Base-by-base conservation (phyloP, 2,888 invertebrate species). In the Morinoia aosen region DNA sequence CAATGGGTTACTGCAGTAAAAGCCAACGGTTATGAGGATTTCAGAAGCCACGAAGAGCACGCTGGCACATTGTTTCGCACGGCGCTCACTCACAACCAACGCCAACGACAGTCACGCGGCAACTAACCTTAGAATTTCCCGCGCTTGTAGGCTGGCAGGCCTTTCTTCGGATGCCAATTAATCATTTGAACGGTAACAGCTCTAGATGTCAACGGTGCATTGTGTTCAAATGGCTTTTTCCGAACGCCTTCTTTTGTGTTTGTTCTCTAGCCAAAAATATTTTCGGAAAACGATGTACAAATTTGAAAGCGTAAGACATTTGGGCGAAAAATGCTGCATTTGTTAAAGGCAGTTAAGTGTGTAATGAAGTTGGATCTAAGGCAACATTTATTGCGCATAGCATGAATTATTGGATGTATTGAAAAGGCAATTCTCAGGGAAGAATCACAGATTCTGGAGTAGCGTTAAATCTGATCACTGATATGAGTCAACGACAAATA, bases 111-210 rank as follows among this genome's bases (percentile, higher is more conserved):
- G 90, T 90, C 19, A 90, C 33, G 90, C 39, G 90, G 90, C 90
- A 90, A 90, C 90, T 90, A 48, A 48, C 90, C 90, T 90, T 48
- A 90, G 48, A 90, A 90, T 90, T 90, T 90, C 90, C 90, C 90
- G 90, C 90, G 90, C 90, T 90, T 90, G 33, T 12, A 14, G 14
- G 39, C 48, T 40, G 39, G 40, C 33, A 76, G 76, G 76, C 76
- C 76, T 76, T 76, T 76, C 76, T 76, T 76, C 76, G 2, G 76
- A 76, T 0, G 2, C 76, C 33, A 76, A 76, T 76, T 76, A 76
- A 76, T 76, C 76, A 76, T 76, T 76, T 33, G 76, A 76, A 76
- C 76, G 76, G 76, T 76, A 76, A 76, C 76, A 76, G 33, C 76
- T 76, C 76, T 76, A 76, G 76, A 76, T 76, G 76, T 76, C 76